Percentiles rank a stretch among this genome's conserved stretches.
Evolutionary conservation across 2,113 vertebrate genomes (phyloP).

Genomic region (Gymnogyps californianus): DNA sequence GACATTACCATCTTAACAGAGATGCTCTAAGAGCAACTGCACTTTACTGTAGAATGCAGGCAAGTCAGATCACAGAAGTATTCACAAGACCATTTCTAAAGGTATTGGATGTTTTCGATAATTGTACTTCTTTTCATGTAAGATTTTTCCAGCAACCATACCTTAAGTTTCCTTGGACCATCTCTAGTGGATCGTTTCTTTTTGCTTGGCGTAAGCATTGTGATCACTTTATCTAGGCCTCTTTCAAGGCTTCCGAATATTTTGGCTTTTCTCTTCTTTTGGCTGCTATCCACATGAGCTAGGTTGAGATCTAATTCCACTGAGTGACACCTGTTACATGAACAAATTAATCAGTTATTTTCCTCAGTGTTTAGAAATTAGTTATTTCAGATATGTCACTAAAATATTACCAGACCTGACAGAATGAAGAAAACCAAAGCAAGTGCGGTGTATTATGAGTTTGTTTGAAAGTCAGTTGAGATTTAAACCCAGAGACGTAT

Average conservation of each 20-base stretch:
- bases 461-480: neutral
- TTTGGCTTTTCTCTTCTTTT: conserved; percentile 85
- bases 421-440: neutral
- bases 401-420: neutral
- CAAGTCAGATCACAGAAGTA: neutral
- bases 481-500: neutral
- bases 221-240: conserved; percentile 92
- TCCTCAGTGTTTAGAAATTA: neutral
- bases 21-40: neutral
- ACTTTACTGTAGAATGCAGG: neutral
- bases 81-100: neutral
- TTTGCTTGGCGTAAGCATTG: conserved; percentile 90
- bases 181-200: conserved; percentile 74
- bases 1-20: neutral
- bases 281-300: conserved; percentile 75
- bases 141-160: conserved; percentile 5
- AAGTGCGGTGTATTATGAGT: neutral
- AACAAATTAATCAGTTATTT: neutral
- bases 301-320: conserved; percentile 78
- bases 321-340: conserved; percentile 78
- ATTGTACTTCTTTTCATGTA: neutral
- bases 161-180: conserved; percentile 86
- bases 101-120: neutral
- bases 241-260: conserved; percentile 92
- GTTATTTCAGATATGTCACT: neutral